Base-by-base conservation (phyloP, 2,113 vertebrate species). In the Amblyornis subalaris region DNA sequence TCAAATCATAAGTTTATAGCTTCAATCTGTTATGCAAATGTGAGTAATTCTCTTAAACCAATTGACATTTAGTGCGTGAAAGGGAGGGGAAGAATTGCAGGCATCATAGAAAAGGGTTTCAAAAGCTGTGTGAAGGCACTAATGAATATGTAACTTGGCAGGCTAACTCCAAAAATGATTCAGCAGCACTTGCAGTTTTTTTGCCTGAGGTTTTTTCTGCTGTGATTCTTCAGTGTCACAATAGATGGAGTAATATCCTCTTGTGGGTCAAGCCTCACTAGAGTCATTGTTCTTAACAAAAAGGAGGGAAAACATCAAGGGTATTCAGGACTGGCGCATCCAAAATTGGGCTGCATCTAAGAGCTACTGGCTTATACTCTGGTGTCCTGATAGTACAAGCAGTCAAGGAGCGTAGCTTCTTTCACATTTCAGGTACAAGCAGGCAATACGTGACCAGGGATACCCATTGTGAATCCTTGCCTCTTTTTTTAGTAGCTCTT, bases 11-110 rank as follows among this genome's bases (percentile, higher is more conserved):
- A 95, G 85, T 96, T 96, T 90, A 93, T 85, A 91, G 95, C 93
- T 97, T 93, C 47, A 72, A 91, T 95, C 87, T 96, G 94, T 94
- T 96, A 96, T 88, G 92, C 77, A 66, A 90, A 86, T 69, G 25
- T 85, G 76, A 93, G 50, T 96, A 97, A 97, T 95, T 79, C 50
- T 79, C 95, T 97, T 97, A 98, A 95, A 93, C 57, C 95, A 74
- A 58, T 97, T 90, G 95, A 96, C 90, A 76, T 95, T 81, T 88
- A 83, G 85, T 90, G 40, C 89, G 71, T 92, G 93, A 93, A 94
- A 95, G 95, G 85, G 55, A 95, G 28, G 79, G 55, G 31, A 55
- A 54, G 83, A 90, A 92, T 88, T 93, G 83, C 70, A 76, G 77
- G 42, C 70, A 70, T 95, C 82, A 47, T 44, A 91, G 70, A 55